Evolutionary conservation across 1,140 invertebrate genomes (phyloP), one percentile per base, ranked within the genome.

Genomic region (Drosophila oshimai): DNA sequence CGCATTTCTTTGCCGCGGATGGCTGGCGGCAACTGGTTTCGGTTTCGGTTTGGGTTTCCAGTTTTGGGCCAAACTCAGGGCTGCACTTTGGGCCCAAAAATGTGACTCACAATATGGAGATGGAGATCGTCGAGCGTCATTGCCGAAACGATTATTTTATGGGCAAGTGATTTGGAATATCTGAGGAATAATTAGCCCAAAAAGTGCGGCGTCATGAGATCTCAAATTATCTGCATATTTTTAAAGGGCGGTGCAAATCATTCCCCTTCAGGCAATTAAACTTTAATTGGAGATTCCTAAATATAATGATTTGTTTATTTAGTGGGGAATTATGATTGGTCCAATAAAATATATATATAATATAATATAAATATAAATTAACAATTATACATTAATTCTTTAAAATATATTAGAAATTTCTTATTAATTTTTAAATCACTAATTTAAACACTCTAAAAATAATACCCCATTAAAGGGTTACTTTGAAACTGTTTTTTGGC

Each of bases 21-120:
- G 39, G 20, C 39, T 12, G 45, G 4, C 4, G 0, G 31, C n/a
- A 65, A 67, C 62, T 49, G 61, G 62, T 67, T 65, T 26, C 12
- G 12, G 67, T 67, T 46, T 71, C 46, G 62, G 65, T 65, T 26
- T 9, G 12, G 67, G 68, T 46, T 71, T 46, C 67, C 41, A 15
- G 17, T 15, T 50, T 6, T 18, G 9, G 28, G 28, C 10, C 13
- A 33, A 34, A 18, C 24, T 58, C 67, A 71, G 67, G 67, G 68
- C 68, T 71, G 53, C 65, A 70, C 13, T 49, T 31, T 12, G n/a
- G 20, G 28, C 24, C 20, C 26, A 2, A 22, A 13, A 26, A 4
- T 28, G 57, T 67, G 60, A 67, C 12, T 65, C 61, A 65, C 42
- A 6, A 6, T n/a, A n/a, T n/a, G n/a, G n/a, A n/a, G n/a, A 31